Evolutionary conservation across 2,888 invertebrate species (phyloP).

Genomic region (Nemurella pictetii): DNA sequence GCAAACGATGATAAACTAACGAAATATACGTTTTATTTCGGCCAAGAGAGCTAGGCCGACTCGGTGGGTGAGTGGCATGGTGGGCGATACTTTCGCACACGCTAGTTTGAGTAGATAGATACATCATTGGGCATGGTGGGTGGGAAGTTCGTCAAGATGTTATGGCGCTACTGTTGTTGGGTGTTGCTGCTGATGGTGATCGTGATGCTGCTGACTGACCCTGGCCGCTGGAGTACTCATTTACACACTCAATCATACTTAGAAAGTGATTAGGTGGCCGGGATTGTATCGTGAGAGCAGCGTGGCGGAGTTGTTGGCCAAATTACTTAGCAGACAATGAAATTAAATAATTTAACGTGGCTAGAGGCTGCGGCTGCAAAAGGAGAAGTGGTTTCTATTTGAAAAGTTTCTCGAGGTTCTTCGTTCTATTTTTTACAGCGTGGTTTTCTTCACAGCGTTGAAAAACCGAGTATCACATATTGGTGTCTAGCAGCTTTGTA

Average conservation of each 20-base stretch:
- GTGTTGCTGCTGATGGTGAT: too few species aligned
- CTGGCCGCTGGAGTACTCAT: neutral
- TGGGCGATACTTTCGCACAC: neutral
- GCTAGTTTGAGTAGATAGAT: neutral
- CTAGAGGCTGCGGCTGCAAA: neutral
- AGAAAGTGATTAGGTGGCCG: neutral
- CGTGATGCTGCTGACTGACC: neutral
- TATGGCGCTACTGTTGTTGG: too few species aligned
- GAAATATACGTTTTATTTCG: slow-evolving; percentile 19
- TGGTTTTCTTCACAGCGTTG: neutral
- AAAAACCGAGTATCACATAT: neutral
- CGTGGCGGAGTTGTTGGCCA: neutral
- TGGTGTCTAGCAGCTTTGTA: neutral
- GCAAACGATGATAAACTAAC: neutral
- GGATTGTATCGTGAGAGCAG: neutral
- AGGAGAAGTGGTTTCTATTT: neutral
- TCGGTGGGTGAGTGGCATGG: neutral
- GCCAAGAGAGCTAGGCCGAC: neutral
- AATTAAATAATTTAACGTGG: neutral
- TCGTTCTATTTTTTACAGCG: neutral
- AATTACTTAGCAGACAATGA: neutral
- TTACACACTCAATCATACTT: neutral
- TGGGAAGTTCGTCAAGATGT: neutral
- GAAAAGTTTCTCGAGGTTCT: neutral
- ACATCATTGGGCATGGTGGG: neutral